Conservation (phyloP, 2,888 invertebrate species). For the Chloromyia formosa region DNA sequence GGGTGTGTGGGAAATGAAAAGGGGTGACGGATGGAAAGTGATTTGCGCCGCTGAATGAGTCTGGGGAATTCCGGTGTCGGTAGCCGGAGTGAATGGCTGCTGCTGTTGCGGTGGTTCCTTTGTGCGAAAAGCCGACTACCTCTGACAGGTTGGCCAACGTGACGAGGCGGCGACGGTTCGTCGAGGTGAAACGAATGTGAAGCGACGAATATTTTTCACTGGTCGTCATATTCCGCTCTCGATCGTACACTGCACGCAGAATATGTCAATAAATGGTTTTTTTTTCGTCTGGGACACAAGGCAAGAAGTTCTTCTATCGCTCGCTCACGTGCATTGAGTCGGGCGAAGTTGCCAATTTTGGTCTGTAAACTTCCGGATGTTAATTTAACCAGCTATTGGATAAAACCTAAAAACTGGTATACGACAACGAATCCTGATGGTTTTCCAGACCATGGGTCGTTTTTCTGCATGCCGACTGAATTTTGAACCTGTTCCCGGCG, state of each 20-base stretch:
- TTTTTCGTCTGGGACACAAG: too few relatives aligned
- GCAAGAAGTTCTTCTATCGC: too few relatives aligned
- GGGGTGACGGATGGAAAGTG: background rate
- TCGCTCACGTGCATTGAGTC: too few relatives aligned
- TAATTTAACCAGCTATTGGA: too few relatives aligned
- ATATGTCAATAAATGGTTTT: conserved; percentile 19
- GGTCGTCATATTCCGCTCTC: background rate
- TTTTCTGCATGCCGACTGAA: too few relatives aligned
- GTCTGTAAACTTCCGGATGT: too few relatives aligned
- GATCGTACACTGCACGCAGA: background rate
- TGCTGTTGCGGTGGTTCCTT: conserved; percentile 27
- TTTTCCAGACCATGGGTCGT: too few relatives aligned
- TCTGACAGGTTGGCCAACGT: conserved; percentile 28
- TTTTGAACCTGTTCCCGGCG: too few relatives aligned
- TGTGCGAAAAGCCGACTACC: conserved; percentile 41
- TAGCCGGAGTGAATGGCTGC: background rate
- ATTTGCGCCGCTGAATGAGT: background rate
- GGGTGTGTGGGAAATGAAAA: too few relatives aligned
- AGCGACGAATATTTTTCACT: background rate
- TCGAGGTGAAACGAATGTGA: conserved; percentile 12
- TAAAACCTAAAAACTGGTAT: too few relatives aligned
- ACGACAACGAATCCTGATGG: too few relatives aligned
- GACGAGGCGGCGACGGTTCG: background rate
- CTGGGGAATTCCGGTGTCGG: background rate
- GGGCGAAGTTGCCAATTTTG: too few relatives aligned